Conservation (phyloP, 2,888 invertebrate genomes). For the Eurois occulta region DNA sequence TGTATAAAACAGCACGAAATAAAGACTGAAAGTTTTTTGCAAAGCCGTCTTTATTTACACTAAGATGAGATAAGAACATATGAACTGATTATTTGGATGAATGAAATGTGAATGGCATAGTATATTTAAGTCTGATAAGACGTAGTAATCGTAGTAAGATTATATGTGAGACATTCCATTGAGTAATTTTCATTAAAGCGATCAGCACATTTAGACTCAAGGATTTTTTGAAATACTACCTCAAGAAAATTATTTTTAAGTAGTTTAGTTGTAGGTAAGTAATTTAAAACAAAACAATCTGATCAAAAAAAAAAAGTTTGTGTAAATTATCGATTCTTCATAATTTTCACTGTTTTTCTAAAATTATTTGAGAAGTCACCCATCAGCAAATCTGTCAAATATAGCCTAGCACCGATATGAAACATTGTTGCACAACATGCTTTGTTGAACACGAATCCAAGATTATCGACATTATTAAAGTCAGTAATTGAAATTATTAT, state of each 20-base stretch:
- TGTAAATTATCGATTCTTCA: not conserved
- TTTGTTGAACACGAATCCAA: not conserved
- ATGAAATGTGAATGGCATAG: conserved; percentile 37
- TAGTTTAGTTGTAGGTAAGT: not conserved
- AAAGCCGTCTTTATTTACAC: conserved; percentile 51
- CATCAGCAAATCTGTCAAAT: too few species aligned
- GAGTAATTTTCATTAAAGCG: not conserved
- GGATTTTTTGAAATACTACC: not conserved
- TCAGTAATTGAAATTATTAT: not conserved
- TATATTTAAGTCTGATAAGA: not conserved
- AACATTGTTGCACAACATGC: not conserved
- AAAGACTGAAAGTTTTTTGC: not conserved
- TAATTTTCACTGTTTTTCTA: too few species aligned
- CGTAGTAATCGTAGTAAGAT: conserved; percentile 1
- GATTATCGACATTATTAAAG: not conserved
- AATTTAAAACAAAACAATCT: not conserved
- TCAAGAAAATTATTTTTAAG: not conserved
- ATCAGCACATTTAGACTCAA: too few species aligned
- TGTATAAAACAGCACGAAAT: conserved; percentile 34
- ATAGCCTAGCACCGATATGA: not conserved
- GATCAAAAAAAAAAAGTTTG: not conserved
- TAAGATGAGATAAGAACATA: conserved; percentile 46
- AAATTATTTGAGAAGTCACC: too few species aligned
- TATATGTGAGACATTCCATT: conserved; percentile 2
- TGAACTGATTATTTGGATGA: conserved; percentile 24